These are phyloP conservation scores for Podilymbus podiceps DNA, from an alignment of 2,113 vertebrate genomes.

Conservation along the genomic window DNA sequence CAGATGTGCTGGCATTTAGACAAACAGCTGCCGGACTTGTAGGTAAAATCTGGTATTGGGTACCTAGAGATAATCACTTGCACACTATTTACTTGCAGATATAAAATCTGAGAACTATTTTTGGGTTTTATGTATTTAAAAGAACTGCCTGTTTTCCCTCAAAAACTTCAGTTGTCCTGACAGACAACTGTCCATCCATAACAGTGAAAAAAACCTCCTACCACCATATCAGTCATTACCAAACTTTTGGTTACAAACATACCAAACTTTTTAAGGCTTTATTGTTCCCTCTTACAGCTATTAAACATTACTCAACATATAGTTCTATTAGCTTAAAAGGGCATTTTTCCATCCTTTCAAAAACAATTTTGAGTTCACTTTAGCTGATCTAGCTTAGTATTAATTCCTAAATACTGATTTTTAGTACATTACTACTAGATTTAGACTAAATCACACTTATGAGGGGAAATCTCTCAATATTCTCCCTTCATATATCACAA, in stretches of 20 bases:
- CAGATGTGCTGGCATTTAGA: conserved; percentile 30
- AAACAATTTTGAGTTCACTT: too few species aligned
- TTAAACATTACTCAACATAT: neutral
- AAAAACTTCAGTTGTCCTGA: neutral
- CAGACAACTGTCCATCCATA: neutral
- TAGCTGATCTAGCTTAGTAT: neutral
- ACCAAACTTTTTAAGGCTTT: neutral
- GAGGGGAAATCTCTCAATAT: neutral
- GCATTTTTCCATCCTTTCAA: neutral
- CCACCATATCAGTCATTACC: neutral
- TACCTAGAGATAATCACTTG: neutral
- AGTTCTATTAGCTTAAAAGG: neutral
- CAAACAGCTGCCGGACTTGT: neutral
- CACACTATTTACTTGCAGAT: neutral
- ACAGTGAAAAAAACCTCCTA: neutral
- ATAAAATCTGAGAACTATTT: neutral
- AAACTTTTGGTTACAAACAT: too few species aligned
- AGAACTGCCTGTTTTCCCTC: neutral
- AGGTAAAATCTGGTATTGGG: conserved; percentile 4
- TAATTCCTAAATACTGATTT: neutral
- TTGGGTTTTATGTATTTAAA: neutral
- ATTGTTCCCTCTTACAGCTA: neutral
- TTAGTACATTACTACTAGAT: neutral
- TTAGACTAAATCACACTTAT: neutral
- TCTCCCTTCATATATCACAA: neutral